Evolutionary conservation across 2,888 invertebrate species (phyloP).

Genomic region (Plusia festucae): DNA sequence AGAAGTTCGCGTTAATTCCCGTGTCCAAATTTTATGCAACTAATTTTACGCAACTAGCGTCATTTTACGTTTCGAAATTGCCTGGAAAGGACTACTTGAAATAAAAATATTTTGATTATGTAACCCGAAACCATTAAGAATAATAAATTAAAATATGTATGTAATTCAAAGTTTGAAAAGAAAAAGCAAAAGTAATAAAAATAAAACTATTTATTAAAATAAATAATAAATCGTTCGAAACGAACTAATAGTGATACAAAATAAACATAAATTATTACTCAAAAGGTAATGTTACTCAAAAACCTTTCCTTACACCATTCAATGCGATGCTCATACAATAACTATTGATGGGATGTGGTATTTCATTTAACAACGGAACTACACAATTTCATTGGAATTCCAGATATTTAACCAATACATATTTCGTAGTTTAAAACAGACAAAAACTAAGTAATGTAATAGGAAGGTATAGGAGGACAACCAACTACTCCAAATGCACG

Average conservation of each 20-base stretch:
- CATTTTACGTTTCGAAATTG: no score
- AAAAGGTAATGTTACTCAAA: conserved; percentile 69
- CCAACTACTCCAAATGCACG: conserved; percentile 27
- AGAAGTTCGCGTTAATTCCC: no score
- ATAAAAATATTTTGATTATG: no score
- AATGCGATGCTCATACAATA: conserved; percentile 23
- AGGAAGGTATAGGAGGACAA: conserved; percentile 15
- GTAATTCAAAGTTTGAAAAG: no score
- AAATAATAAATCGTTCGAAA: conserved; percentile 72
- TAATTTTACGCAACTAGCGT: no score
- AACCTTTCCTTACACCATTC: conserved; percentile 56
- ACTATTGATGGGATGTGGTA: conserved; percentile 34
- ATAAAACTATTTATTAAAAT: conserved; percentile 76
- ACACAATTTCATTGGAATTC: conserved; percentile 52
- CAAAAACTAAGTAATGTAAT: conserved; percentile 17
- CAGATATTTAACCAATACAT: conserved; percentile 53
- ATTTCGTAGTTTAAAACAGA: conserved; percentile 32
- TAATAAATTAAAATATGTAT: no score
- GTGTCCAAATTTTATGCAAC: no score
- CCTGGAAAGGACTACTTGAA: no score
- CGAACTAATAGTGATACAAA: conserved; percentile 75
- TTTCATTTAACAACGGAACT: conserved; percentile 28
- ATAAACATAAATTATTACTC: conserved; percentile 73
- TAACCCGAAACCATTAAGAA: no score
- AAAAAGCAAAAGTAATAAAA: conserved; percentile 57